phyloP scores from a whole-genome alignment of 35 echinoderm and acorn worm genomes.

The Lytechinus pictus region DNA sequence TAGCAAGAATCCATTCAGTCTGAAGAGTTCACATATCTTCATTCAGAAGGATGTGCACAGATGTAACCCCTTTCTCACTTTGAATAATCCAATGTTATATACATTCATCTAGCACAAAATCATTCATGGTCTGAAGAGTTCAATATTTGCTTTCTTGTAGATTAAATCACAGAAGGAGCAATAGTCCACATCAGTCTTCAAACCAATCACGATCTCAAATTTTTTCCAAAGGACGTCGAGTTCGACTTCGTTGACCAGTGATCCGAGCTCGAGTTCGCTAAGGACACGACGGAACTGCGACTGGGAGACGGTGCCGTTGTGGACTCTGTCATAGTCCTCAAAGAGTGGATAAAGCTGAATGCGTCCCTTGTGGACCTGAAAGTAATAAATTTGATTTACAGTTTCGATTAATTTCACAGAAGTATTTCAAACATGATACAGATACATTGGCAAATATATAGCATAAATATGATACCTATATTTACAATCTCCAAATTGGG shows the following conservation, averaged over 20 bases:
- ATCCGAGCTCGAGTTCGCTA: conserved; percentile 87
- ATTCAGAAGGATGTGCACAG: too few relatives aligned
- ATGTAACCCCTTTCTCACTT: too few relatives aligned
- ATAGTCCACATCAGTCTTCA: conserved; percentile 88
- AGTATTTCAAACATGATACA: too few relatives aligned
- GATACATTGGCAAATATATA: too few relatives aligned
- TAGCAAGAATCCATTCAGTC: conserved; percentile 45
- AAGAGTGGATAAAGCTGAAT: conserved; percentile 94
- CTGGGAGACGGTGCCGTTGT: conserved; percentile 88
- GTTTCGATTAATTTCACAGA: too few relatives aligned
- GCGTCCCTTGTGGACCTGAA: conserved; percentile 74
- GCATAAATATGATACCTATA: too few relatives aligned
- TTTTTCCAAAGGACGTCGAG: conserved; percentile 87
- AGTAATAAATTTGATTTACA: not conserved
- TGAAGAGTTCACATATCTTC: conserved; percentile 85
- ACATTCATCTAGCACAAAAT: not conserved
- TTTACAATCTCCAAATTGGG: too few relatives aligned
- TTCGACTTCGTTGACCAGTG: conserved; percentile 90
- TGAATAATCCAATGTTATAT: not conserved
- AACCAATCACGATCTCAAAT: conserved; percentile 92
- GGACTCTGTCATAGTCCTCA: conserved; percentile 96
- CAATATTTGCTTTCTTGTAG: conserved; percentile 92
- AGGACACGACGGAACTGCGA: conserved; percentile 92
- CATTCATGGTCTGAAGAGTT: conserved; percentile 80
- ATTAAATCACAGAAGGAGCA: conserved; percentile 90